phyloP scores from a whole-genome alignment of 2,797 vertebrate species.

The Gymnoscopelus microlampas region DNA sequence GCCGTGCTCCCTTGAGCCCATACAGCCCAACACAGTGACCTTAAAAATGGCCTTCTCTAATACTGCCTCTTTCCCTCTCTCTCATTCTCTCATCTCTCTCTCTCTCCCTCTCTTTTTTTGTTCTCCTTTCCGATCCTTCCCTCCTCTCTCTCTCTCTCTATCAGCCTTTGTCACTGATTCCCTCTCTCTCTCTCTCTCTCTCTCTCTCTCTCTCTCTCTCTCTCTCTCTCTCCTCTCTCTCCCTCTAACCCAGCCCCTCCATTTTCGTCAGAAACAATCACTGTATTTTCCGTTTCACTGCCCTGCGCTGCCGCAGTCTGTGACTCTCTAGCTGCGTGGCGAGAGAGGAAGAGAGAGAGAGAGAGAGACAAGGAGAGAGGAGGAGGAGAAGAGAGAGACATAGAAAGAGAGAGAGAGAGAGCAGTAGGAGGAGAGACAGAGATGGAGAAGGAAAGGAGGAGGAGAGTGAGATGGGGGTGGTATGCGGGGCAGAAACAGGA shows the following conservation, averaged over 20 bases:
- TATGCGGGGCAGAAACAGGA: too few species aligned
- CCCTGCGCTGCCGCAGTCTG: conserved; percentile 77
- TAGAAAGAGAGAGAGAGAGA: neutral
- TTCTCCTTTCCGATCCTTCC: conserved; percentile 7
- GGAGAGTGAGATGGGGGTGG: neutral
- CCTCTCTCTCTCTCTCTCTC: conserved; percentile 19
- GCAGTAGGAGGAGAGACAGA: neutral
- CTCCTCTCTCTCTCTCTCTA: conserved; percentile 20
- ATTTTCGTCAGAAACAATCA: conserved; percentile 82
- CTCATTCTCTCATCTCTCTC: neutral
- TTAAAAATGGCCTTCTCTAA: conserved; percentile 48
- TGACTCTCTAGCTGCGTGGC: conserved; percentile 55
- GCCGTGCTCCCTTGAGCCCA: conserved; percentile 38
- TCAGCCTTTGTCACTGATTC: too few species aligned
- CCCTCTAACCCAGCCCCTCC: conserved; percentile 57
- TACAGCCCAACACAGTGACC: conserved; percentile 55
- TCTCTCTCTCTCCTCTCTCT: conserved; percentile 38
- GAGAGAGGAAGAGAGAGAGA: conserved; percentile 23
- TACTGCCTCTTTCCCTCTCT: conserved; percentile 27
- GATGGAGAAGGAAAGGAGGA: neutral
- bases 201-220: conserved; percentile 50
- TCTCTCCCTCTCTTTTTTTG: conserved; percentile 7
- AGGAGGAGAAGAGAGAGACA: neutral
- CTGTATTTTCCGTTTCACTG: conserved; percentile 81
- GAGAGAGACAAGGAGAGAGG: neutral